Evolutionary conservation across 92 coral and sea anemone species (phyloP).

Genomic region (Phenganax subtilis): DNA sequence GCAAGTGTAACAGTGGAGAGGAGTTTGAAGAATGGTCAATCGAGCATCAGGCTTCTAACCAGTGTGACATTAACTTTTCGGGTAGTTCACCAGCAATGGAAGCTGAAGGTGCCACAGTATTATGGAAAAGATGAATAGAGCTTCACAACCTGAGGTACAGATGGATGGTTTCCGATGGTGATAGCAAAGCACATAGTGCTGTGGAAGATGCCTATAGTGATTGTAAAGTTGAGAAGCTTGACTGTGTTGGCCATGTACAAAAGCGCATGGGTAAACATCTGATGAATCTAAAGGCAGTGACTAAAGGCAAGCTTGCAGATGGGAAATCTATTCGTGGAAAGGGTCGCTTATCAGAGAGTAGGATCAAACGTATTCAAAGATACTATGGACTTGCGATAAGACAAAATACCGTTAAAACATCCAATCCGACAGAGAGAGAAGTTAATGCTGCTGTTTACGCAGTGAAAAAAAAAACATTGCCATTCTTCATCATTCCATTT

Average conservation of each 20-base stretch:
- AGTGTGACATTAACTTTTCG: slow-evolving; percentile 34
- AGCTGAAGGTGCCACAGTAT: slow-evolving; percentile 44
- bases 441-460: slow-evolving; percentile 38
- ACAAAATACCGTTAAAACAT: too few species aligned
- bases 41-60: slow-evolving; percentile 23
- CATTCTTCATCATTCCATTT: slow-evolving; percentile 37
- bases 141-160: slow-evolving; percentile 44
- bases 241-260: slow-evolving; percentile 54
- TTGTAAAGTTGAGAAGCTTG: slow-evolving; percentile 43
- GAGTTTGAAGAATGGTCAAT: slow-evolving; percentile 32
- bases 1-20: slow-evolving; percentile 27
- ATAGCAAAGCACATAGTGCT: slow-evolving; percentile 46
- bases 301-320: slow-evolving; percentile 33
- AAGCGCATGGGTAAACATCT: slow-evolving; percentile 1
- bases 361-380: neutral
- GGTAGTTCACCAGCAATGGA: slow-evolving; percentile 59
- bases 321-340: too few species aligned
- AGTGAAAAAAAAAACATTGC: slow-evolving; percentile 44
- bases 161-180: slow-evolving; percentile 57
- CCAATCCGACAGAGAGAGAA: slow-evolving; percentile 45
- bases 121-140: slow-evolving; percentile 52
- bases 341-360: too few species aligned
- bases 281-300: slow-evolving; percentile 46
- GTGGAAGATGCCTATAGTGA: slow-evolving; percentile 38
- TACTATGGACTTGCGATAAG: neutral